Evolutionary conservation across 1,140 invertebrate species (phyloP), one percentile per base, ranked within the genome.

Genomic region (Trichonephila clavata): DNA sequence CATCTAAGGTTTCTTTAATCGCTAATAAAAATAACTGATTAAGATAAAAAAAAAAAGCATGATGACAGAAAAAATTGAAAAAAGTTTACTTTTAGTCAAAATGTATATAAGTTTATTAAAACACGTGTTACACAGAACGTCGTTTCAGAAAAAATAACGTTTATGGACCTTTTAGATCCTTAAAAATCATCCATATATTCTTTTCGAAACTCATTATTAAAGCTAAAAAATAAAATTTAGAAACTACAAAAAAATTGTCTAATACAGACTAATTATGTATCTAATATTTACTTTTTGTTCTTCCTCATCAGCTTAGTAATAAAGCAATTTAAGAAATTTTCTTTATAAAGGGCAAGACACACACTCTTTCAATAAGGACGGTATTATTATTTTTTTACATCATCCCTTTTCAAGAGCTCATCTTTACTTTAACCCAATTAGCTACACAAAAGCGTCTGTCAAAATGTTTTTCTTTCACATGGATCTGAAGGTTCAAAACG

Each of bases 381-480:
- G 13, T 32, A 24, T 86, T 32, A 63, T 61, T 39, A 63, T 63
- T 27, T 32, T 18, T 14, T 77, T 57, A 27, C 18, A 18, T n/a
- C 87, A 77, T 24, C n/a, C 27, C 60, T 77, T 50, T 18, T 57
- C 63, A 32, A n/a, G n/a, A 24, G 14, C 63, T 77, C 65, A 71
- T 77, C 63, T 50, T 61, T 87, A 57, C 24, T 87, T 24, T 89
- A 77, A 68, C 87, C 68, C 61, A 89, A 89, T 89, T 89, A 89
- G 71, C 87, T 89, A 71, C 39, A 89, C 87, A 89, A 89, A 71
- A 77, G 87, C 87, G 59, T 87, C 65, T 77, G 87, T 89, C 87
- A 89, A 89, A 89, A 89, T 77, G 87, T 77, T 77, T 50, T 71
- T 89, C 87, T 63, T 86, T 39, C 71, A 18, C 27, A 14, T 8